Percentiles rank a stretch among this genome's conserved stretches.
Conservation (phyloP, 2,888 invertebrate species). For the Tetranychus truncatus region DNA sequence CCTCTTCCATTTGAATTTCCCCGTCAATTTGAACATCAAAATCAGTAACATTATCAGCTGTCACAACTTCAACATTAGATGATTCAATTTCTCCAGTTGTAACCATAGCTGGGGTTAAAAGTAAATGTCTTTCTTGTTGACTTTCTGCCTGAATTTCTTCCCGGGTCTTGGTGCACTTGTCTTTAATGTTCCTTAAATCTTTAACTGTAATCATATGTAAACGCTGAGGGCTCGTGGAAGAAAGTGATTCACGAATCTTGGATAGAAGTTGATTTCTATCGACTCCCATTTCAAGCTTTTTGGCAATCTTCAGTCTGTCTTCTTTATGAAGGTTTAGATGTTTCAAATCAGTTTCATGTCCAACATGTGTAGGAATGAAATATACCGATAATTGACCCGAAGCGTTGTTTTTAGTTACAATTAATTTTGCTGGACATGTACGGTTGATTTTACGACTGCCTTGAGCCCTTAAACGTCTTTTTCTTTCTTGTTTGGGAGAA, state of each 20-base stretch:
- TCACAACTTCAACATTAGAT: not conserved
- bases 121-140: not conserved
- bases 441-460: conserved; percentile 10
- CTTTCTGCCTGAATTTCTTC: not conserved
- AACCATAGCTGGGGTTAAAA: not conserved
- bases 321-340: conserved; percentile 9
- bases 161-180: not conserved
- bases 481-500: not conserved
- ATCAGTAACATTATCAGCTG: not conserved
- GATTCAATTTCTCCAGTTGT: not conserved
- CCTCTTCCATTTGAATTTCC: not conserved
- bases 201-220: not conserved
- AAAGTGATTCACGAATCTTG: not conserved
- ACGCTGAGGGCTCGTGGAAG: not conserved
- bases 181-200: conserved; percentile 5
- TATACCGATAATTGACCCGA: conserved; percentile 2
- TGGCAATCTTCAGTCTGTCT: not conserved
- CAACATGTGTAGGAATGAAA: conserved; percentile 1
- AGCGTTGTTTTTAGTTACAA: not conserved
- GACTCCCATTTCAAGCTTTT: not conserved
- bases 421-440: not conserved
- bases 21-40: conserved; percentile 2
- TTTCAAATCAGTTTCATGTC: conserved; percentile 6
- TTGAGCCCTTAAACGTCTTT: conserved; percentile 7
- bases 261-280: not conserved